Evolutionary conservation across 2,888 invertebrate genomes (phyloP).

Genomic region (Thalpophila matura): DNA sequence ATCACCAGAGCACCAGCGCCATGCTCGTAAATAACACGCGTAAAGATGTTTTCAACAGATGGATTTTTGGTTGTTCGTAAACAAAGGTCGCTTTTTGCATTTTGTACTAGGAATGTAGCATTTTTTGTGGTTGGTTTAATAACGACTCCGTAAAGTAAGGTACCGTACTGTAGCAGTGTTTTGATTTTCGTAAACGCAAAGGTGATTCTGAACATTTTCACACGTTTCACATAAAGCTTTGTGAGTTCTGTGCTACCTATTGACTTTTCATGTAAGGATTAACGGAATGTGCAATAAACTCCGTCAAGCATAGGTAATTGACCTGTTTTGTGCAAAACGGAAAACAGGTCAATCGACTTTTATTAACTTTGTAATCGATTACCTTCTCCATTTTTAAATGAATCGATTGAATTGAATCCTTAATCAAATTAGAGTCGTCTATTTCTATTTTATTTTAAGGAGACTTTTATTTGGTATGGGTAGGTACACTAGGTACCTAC

Average conservation of each 20-base stretch:
- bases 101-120: slow-evolving; percentile 33
- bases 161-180: neutral
- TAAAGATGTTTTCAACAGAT: slow-evolving; percentile 69
- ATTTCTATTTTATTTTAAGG: neutral
- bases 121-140: slow-evolving; percentile 24
- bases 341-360: slow-evolving; percentile 26
- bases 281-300: slow-evolving; percentile 32
- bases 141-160: neutral
- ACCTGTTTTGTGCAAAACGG: slow-evolving; percentile 17
- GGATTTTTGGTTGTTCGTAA: slow-evolving; percentile 53
- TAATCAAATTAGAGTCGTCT: slow-evolving; percentile 14
- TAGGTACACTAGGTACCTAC: too few relatives aligned
- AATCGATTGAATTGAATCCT: slow-evolving; percentile 8
- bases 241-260: neutral
- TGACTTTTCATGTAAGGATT: slow-evolving; percentile 4
- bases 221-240: neutral
- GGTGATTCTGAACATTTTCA: slow-evolving; percentile 11
- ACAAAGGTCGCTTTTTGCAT: slow-evolving; percentile 46
- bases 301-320: slow-evolving; percentile 12
- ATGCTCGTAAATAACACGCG: slow-evolving; percentile 68
- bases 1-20: slow-evolving; percentile 54
- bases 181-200: neutral
- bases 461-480: too few relatives aligned
- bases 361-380: slow-evolving; percentile 28
- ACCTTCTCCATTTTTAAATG: slow-evolving; percentile 4